Evolutionary conservation across 2,113 vertebrate genomes (phyloP).

Genomic region (Tachycineta bicolor): DNA sequence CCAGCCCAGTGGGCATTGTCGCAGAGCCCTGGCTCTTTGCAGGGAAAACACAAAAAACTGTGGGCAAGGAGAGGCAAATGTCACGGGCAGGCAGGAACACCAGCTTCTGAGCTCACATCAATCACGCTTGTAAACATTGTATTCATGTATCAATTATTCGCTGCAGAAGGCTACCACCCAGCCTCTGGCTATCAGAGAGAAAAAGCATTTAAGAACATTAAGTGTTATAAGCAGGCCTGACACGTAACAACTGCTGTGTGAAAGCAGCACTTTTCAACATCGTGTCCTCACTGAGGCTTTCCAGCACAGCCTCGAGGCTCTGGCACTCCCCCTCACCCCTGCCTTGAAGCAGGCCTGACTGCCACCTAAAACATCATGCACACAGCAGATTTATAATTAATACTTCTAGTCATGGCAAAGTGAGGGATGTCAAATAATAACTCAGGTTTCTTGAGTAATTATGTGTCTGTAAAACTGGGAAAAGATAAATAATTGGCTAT

Average conservation of each 20-base stretch:
- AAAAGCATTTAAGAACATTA: neutral
- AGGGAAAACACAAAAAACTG: neutral
- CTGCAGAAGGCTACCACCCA: neutral
- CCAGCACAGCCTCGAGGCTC: neutral
- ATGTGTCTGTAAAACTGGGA: neutral
- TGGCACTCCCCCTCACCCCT: neutral
- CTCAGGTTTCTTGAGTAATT: neutral
- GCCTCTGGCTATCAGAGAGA: neutral
- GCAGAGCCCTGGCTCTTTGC: neutral
- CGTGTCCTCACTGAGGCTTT: neutral
- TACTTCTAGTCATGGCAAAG: neutral
- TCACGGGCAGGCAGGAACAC: neutral
- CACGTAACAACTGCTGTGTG: neutral
- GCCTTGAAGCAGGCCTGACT: neutral
- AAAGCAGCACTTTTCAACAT: neutral
- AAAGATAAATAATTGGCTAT: neutral
- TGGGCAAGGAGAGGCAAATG: neutral
- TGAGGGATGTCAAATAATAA: neutral
- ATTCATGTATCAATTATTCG: neutral
- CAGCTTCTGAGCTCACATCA: neutral
- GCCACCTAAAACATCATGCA: fast-evolving
- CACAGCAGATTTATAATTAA: neutral
- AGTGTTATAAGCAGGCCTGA: neutral
- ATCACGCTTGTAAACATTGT: neutral
- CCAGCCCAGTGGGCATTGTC: neutral